Conservation (phyloP, 2,888 invertebrate genomes). For the Perizoma flavofasciatum region DNA sequence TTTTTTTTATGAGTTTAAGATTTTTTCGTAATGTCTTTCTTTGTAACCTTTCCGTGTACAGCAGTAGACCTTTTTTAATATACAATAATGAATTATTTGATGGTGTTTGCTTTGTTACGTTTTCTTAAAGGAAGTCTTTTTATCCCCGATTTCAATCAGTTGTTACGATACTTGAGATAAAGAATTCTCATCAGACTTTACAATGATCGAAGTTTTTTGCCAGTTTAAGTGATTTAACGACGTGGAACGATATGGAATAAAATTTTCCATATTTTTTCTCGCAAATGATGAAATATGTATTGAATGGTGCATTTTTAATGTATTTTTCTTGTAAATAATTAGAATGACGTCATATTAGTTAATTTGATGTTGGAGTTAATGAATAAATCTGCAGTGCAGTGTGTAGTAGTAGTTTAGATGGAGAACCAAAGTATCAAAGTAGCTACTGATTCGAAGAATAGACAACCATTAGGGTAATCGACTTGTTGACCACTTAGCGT, state of each 20-base stretch:
- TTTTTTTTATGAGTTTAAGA: too few species aligned
- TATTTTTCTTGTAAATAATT: conserved; percentile 6
- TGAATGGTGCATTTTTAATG: conserved; percentile 19
- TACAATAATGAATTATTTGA: neutral
- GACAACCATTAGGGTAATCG: too few species aligned
- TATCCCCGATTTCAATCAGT: conserved; percentile 7
- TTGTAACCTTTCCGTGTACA: too few species aligned
- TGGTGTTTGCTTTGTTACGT: neutral
- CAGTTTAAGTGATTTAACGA: conserved; percentile 4
- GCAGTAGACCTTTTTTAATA: too few species aligned
- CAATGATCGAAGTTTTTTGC: conserved; percentile 18
- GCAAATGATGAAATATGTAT: conserved; percentile 17
- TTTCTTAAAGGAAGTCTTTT: conserved; percentile 5
- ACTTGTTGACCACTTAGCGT: too few species aligned
- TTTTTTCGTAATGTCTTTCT: too few species aligned
- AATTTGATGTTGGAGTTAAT: too few species aligned
- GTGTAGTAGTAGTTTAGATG: too few species aligned
- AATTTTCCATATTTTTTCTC: conserved; percentile 29
- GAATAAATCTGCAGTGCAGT: too few species aligned
- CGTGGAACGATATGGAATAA: conserved; percentile 29
- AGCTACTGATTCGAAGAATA: too few species aligned
- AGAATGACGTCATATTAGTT: conserved; percentile 13
- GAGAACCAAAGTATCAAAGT: too few species aligned
- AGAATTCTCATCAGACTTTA: conserved; percentile 22
- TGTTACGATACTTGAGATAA: neutral